These are phyloP conservation scores for Xyrichtys novacula DNA, from an alignment of 2,797 vertebrate genomes.

Conservation along the genomic window DNA sequence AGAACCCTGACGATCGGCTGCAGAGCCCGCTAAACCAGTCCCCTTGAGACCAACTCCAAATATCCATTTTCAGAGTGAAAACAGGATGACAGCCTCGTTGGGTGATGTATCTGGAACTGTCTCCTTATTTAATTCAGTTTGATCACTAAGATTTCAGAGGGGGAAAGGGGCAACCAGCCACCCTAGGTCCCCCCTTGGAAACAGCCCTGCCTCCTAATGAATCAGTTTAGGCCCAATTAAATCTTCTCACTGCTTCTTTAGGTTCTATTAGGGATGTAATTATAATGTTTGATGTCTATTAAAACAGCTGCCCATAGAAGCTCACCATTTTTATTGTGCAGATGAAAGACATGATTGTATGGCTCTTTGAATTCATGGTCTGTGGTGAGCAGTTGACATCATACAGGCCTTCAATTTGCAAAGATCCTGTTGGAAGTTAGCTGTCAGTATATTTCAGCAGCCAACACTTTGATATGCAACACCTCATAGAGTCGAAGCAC, in stretches of 20 bases:
- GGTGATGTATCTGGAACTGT: too few species aligned
- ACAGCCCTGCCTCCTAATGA: constrained; percentile 32
- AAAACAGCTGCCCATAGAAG: constrained; percentile 38
- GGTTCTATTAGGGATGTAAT: constrained; percentile 55
- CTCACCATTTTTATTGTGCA: constrained; percentile 31
- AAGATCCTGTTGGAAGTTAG: constrained; percentile 37
- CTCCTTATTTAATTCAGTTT: too few species aligned
- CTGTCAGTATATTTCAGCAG: constrained; percentile 36
- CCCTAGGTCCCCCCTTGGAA: background rate
- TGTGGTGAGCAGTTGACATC: constrained; percentile 24
- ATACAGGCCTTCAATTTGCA: constrained; percentile 36
- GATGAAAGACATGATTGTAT: constrained; percentile 42
- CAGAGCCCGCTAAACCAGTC: too few species aligned
- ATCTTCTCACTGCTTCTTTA: constrained; percentile 52
- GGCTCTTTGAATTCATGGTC: constrained; percentile 36
- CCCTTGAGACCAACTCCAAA: too few species aligned
- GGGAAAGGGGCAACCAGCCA: too few species aligned
- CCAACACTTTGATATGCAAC: constrained; percentile 59
- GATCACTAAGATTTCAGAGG: too few species aligned
- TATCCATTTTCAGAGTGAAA: too few species aligned
- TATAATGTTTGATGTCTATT: constrained; percentile 48
- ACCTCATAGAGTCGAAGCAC: constrained; percentile 57
- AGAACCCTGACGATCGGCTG: too few species aligned
- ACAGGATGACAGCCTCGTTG: too few species aligned
- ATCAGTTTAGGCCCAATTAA: constrained; percentile 60